Evolutionary conservation across 2,888 invertebrate genomes (phyloP), one percentile per base, ranked within the genome.

Genomic region (Drosophila mimica): DNA sequence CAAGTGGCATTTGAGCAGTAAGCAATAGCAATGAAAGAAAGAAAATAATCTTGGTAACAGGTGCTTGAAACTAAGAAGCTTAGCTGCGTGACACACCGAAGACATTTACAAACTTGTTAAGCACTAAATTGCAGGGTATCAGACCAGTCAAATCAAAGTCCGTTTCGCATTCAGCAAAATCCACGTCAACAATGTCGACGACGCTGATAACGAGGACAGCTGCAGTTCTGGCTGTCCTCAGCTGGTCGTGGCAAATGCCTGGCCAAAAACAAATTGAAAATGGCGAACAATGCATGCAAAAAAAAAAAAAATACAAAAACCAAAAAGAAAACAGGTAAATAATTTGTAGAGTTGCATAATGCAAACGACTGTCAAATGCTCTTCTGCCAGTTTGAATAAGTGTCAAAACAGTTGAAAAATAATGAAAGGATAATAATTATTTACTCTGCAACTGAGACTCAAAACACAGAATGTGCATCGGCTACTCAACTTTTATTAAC

Each of bases 201-300:
- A 36, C 30, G 56, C 43, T 51, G 73, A 77, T 75, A 79, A 77
- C 79, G 76, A 79, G 69, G 76, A 75, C 80, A 79, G 80, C 76
- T 76, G 79, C 69, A 69, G 57, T 69, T 64, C 68, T 58, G 70
- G 58, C 72, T 60, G 68, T 58, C 66, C 64, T 65, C 68, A 78
- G 72, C 72, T 71, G 77, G 53, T 54, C 77, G 77, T 70, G 76
- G 70, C 76, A 76, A 75, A 76, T 75, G 75, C 63, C 51, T 67
- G 71, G 57, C 77, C 61, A 78, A 67, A 71, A 75, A 65, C 70
- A 64, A 81, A 74, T 78, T 71, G 69, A 83, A 78, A 74, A 71
- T 72, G 25, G 57, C 43, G 64, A 57, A 61, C 60, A 72, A 66
- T 54, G 53, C 64, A 56, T 57, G 40, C n/a, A 8, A 57, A 68